Evolutionary conservation across 1,140 invertebrate species (phyloP), one percentile per base, ranked within the genome.

Genomic region (Zeugodacus cucurbitae): DNA sequence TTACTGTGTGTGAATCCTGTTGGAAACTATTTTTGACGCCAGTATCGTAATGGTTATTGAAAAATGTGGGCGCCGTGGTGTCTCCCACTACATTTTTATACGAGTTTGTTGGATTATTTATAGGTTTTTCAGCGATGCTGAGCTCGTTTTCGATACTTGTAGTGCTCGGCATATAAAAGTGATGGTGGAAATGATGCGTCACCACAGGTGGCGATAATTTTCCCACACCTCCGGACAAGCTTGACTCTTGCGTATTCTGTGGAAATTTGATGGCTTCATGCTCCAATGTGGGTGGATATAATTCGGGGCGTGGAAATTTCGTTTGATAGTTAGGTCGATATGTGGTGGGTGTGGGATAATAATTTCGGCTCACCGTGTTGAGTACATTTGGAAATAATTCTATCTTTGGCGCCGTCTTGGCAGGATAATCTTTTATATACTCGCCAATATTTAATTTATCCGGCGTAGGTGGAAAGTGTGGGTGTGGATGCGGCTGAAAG

Each of bases 161-260:
- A 44, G 58, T 85, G 34, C 57, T 88, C 0, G 90, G 89, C 91
- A 93, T 91, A 90, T 93, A 94, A 89, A 93, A 94, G 82, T 94
- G 93, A 89, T 94, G 93, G 89, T 94, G 93, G 48, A 93, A 91
- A 67, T 94, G 93, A 89, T 93, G 92, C 2, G 92, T 93, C 3
- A 93, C 89, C 64, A 89, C 67, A 14, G 89, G 87, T 34, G 54
- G 67, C 41, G 58, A 54, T 58, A 87, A 17, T 57, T 88, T 64
- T 11, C 17, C 58, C 32, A n/a, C 48, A 1, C 22, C 54, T 48
- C 14, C 48, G 22, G 11, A 4, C 7, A 37, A 32, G 32, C 14
- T 34, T 22, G 26, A n/a, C 57, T 88, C 88, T 10, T 86, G 59
- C 22, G 87, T 54, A 70, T 70, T 41, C 3, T 54, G 41, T 14